Percentiles rank a stretch among this genome's conserved stretches.
phyloP scores from a whole-genome alignment of 1,140 invertebrate species.

The Brachionus manjavacas region DNA sequence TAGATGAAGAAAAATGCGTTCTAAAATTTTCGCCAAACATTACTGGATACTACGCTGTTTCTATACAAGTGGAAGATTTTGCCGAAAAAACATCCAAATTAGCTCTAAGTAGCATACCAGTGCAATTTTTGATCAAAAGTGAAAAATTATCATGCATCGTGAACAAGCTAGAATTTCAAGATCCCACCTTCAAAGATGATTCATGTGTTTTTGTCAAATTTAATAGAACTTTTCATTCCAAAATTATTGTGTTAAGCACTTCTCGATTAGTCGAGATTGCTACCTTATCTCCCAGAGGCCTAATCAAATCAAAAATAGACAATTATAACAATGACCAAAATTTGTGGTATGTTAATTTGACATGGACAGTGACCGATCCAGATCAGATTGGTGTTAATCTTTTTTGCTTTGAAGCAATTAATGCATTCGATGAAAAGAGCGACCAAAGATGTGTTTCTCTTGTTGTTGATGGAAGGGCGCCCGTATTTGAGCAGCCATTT shows the following conservation, averaged over 20 bases:
- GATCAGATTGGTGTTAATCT: not conserved
- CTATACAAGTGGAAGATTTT: conserved; percentile 1
- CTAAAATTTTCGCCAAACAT: not conserved
- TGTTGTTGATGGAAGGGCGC: not conserved
- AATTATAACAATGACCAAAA: not conserved
- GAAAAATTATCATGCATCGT: not conserved
- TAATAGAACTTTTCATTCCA: not conserved
- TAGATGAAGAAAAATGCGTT: not conserved
- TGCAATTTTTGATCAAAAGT: not conserved
- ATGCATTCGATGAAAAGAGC: not conserved
- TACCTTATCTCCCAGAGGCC: not conserved
- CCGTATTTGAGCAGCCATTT: not conserved
- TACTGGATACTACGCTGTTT: not conserved
- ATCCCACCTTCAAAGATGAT: not conserved
- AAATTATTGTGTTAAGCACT: not conserved
- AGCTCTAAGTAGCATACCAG: not conserved
- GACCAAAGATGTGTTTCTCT: not conserved
- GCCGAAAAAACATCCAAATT: not conserved
- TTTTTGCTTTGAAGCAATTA: not conserved
- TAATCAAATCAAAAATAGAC: not conserved
- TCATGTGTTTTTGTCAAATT: not conserved
- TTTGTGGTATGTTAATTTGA: not conserved
- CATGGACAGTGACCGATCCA: not conserved
- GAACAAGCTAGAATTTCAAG: not conserved
- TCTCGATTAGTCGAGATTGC: not conserved